phyloP scores from a whole-genome alignment of 2,113 vertebrate species.

The Sprattus sprattus region DNA sequence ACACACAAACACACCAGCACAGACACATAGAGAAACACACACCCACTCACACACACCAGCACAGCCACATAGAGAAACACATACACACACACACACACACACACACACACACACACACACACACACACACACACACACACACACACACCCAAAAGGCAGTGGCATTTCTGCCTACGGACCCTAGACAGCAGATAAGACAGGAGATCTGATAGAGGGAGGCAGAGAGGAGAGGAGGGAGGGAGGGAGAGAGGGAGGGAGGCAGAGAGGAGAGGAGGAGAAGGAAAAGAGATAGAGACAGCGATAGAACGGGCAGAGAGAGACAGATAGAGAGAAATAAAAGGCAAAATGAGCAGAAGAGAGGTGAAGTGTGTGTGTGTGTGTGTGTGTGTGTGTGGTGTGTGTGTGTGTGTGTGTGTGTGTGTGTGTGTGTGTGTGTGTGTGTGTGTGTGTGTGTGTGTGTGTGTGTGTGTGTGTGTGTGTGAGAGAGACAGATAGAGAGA shows the following conservation, averaged over 20 bases:
- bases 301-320: background rate
- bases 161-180: conserved; percentile 42
- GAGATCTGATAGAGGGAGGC: conserved; percentile 41
- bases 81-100: background rate
- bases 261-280: background rate
- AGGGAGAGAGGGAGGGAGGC: background rate
- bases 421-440: no score
- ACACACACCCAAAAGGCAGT: conserved; percentile 16
- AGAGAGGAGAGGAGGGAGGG: background rate
- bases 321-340: background rate
- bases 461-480: no score
- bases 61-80: background rate
- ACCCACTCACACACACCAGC: background rate
- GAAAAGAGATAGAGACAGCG: background rate
- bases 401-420: no score
- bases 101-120: conserved; percentile 15
- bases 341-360: no score
- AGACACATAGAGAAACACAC: background rate
- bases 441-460: no score
- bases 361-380: no score
- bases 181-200: conserved; percentile 45
- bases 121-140: background rate
- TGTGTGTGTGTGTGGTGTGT: no score
- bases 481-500: background rate
- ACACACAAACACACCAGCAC: background rate